phyloP scores from a whole-genome alignment of 2,888 invertebrate species.

The Leucania comma region DNA sequence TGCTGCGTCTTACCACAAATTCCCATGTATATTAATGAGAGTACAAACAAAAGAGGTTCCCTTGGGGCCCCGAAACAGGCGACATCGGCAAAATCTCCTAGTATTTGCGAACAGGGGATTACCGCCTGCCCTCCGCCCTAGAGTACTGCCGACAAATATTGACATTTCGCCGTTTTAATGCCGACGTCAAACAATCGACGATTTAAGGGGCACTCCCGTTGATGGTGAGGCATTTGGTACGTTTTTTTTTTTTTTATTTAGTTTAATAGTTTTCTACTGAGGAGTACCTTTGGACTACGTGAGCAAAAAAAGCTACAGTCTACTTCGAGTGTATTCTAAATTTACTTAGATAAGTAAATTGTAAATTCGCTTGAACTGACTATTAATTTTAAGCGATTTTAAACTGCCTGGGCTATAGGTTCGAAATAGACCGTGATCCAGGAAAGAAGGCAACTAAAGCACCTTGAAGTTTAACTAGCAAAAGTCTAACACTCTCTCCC shows the following conservation, averaged over 20 bases:
- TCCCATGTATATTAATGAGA: slow-evolving; percentile 80
- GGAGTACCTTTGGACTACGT: background rate
- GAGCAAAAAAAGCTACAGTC: background rate
- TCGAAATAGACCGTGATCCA: no score
- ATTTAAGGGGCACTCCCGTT: slow-evolving; percentile 76
- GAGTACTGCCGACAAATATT: slow-evolving; percentile 85
- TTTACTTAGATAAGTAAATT: background rate
- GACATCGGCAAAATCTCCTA: slow-evolving; percentile 78
- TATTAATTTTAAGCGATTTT: no score
- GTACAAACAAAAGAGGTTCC: slow-evolving; percentile 74
- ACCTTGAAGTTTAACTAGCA: no score
- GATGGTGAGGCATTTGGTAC: slow-evolving; percentile 48
- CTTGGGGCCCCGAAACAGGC: slow-evolving; percentile 70
- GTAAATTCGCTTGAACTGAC: no score
- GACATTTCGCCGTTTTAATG: slow-evolving; percentile 90
- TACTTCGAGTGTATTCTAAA: background rate
- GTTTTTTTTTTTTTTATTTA: no score
- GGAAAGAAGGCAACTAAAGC: no score
- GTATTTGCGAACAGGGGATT: slow-evolving; percentile 86
- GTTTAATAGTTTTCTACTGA: background rate
- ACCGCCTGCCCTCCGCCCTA: slow-evolving; percentile 78
- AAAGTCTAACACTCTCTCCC: no score
- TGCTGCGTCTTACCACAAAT: slow-evolving; percentile 63
- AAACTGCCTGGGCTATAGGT: no score
- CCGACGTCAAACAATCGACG: slow-evolving; percentile 89